phyloP scores from a whole-genome alignment of 2,888 invertebrate species.

The Hypercompe scribonia region DNA sequence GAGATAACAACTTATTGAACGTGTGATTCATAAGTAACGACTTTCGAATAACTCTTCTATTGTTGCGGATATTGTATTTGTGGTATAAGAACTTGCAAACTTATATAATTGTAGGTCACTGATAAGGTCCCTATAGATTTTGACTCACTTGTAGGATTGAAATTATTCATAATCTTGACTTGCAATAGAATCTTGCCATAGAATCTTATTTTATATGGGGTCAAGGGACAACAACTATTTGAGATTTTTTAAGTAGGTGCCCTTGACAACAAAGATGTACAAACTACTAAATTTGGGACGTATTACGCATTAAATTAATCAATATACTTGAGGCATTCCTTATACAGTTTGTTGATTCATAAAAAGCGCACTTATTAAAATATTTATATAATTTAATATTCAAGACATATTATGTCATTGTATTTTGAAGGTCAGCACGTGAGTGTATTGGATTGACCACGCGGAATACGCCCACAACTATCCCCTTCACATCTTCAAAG shows the following conservation, averaged over 20 bases:
- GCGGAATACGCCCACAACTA: slow-evolving; percentile 61
- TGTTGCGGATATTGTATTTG: neutral
- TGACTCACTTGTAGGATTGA: neutral
- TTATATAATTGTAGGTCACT: no score
- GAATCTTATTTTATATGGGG: neutral
- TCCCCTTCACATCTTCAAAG: neutral
- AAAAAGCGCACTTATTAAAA: slow-evolving; percentile 15
- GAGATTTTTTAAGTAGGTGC: neutral
- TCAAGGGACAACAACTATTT: neutral
- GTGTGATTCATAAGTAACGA: neutral
- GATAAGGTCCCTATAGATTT: no score
- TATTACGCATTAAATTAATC: neutral
- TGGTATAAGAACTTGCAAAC: no score
- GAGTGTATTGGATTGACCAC: slow-evolving; percentile 54
- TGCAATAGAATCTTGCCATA: neutral
- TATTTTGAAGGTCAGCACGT: slow-evolving; percentile 33
- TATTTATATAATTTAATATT: neutral
- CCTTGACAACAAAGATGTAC: neutral
- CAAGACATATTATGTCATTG: slow-evolving; percentile 29
- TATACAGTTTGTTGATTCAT: slow-evolving; percentile 10
- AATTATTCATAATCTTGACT: neutral
- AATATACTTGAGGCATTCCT: slow-evolving; percentile 1
- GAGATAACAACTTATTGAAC: no score
- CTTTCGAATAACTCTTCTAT: neutral
- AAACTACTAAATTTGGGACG: neutral